Base-by-base conservation (phyloP, 2,888 invertebrate species). In the Blera fallax region DNA sequence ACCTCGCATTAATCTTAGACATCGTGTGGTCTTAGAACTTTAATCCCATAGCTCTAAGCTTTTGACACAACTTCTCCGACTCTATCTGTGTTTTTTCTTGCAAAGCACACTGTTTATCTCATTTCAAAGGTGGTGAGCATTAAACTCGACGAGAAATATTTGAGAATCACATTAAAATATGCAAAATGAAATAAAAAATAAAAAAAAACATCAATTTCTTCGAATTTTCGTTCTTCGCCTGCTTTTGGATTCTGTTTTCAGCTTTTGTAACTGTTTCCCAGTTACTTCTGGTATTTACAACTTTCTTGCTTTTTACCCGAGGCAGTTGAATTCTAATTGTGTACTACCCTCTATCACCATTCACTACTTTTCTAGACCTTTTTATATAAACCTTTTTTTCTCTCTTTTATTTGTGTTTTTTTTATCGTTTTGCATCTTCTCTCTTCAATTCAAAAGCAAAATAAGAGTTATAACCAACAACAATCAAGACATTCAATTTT, bases 401-500 rank as follows among this genome's bases (percentile, higher is more conserved):
- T 60, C 6, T 37, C 3, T 58, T 1, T 40, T 37, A 6, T 21
- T 43, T 27, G 10, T 40, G 11, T 48, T 58, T 21, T 7, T 14
- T 45, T 54, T 62, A 32, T 70, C 14, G 24, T 56, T 52, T 73
- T 62, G 60, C 67, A 50, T 65, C 60, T 73, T 65, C 65, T 79
- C 62, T 58, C 65, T 50, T 60, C 67, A 60, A 45, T 45, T 27
- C 52, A 69, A 64, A 64, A 69, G 48, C 29, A 58, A 80, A 79
- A 70, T 74, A 80, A 80, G 74, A 84, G 58, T 80, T 70, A 70
- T 52, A 74, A 64, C 69, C 73, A 79, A 80, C 80, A 84, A 76
- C 70, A 84, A 80, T 84, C 84, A 84, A 84, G 74, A 74, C 84
- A 84, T 84, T 80, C 70, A 80, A 76, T 80, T 84, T 80, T 69